Conservation (phyloP, 1,140 invertebrate genomes). For the Drosophila quadrilineata region DNA sequence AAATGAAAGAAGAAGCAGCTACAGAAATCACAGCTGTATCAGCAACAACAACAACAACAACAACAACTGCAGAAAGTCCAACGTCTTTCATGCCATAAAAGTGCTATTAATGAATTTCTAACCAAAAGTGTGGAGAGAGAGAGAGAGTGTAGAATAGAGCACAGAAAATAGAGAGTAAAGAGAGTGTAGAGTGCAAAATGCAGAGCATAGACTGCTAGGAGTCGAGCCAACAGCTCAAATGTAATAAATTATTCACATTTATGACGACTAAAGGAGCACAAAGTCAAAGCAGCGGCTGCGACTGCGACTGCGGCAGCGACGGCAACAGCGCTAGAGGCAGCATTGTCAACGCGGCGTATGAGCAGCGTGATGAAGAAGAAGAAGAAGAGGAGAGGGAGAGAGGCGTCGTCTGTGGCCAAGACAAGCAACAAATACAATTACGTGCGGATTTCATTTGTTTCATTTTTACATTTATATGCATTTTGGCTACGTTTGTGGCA, state of each 20-base stretch:
- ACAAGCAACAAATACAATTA: constrained; percentile 79
- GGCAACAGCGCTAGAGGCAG: too few species aligned
- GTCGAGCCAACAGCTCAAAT: constrained; percentile 69
- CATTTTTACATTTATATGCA: constrained; percentile 21
- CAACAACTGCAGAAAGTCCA: neutral
- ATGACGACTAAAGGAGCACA: constrained; percentile 44
- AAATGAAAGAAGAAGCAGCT: too few species aligned
- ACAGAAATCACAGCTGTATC: too few species aligned
- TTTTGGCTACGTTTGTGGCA: neutral
- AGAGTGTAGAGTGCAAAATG: too few species aligned
- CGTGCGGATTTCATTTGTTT: constrained; percentile 60
- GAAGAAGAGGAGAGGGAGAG: neutral
- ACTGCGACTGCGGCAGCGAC: constrained; percentile 4
- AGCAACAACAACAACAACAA: neutral
- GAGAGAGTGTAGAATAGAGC: constrained; percentile 5
- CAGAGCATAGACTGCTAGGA: too few species aligned
- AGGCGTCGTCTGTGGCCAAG: constrained; percentile 44
- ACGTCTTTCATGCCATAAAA: constrained; percentile 69
- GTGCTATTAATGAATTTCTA: constrained; percentile 79
- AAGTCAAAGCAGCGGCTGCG: neutral
- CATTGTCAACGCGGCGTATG: constrained; percentile 30
- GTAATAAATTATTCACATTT: constrained; percentile 80
- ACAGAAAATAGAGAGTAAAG: constrained; percentile 51
- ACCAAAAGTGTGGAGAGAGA: constrained; percentile 45
- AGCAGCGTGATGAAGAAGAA: constrained; percentile 18